A percentile compares a stretch with the other conserved stretches of the same genome.
phyloP scores from a whole-genome alignment of 2,113 vertebrate species.

The Hydropotes inermis region DNA sequence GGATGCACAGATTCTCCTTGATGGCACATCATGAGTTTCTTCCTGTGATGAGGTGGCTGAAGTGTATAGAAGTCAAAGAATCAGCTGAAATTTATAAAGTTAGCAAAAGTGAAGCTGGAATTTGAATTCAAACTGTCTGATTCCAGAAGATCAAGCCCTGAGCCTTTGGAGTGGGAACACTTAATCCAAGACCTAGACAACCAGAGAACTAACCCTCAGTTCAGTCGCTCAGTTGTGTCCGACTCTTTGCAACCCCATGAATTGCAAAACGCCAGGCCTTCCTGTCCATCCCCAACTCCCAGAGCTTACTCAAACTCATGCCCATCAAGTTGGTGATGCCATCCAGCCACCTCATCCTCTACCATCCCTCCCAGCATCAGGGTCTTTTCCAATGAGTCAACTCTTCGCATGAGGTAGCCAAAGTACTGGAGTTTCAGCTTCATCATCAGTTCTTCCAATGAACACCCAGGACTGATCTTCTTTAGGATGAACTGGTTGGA shows the following conservation, averaged over 20 bases:
- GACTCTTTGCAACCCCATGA: fast-evolving
- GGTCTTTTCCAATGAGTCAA: too few species aligned
- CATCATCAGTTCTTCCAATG: too few species aligned
- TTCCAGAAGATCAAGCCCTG: background rate
- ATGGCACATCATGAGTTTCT: fast-evolving
- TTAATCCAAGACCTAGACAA: background rate
- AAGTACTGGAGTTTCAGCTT: too few species aligned
- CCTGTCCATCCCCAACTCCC: too few species aligned
- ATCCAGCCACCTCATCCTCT: too few species aligned
- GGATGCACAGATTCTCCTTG: background rate
- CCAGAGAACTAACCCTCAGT: background rate
- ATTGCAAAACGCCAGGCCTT: background rate
- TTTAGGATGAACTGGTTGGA: too few species aligned
- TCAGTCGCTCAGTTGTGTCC: fast-evolving
- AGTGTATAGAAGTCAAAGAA: background rate
- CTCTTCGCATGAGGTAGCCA: too few species aligned
- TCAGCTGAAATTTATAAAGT: background rate
- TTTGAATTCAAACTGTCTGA: background rate
- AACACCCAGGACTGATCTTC: too few species aligned
- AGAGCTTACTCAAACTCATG: too few species aligned
- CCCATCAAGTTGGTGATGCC: too few species aligned
- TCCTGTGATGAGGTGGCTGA: background rate
- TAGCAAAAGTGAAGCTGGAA: background rate
- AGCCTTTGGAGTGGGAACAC: background rate
- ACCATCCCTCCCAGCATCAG: too few species aligned